Percentiles rank a stretch among this genome's conserved stretches.
These are phyloP conservation scores for Philereme vetulata DNA, from an alignment of 2,888 invertebrate species.

Conservation along the genomic window DNA sequence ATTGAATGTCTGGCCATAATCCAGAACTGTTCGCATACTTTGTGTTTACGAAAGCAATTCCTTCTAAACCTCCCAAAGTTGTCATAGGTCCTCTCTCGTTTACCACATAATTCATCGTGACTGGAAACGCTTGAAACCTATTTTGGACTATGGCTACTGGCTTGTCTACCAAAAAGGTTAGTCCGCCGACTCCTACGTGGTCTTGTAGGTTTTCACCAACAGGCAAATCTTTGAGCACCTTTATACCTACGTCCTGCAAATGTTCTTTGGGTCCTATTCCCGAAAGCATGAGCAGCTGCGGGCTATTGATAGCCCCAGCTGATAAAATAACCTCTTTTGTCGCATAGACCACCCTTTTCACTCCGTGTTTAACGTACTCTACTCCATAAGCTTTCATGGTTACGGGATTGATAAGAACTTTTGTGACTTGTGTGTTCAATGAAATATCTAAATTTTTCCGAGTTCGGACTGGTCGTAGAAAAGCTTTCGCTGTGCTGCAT, in stretches of 20 bases:
- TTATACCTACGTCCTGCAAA: conserved; percentile 87
- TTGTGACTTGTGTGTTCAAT: conserved; percentile 90
- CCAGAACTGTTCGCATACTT: conserved; percentile 90
- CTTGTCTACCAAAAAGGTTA: conserved; percentile 91
- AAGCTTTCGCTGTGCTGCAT: conserved; percentile 95
- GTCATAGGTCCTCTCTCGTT: conserved; percentile 94
- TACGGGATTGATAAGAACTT: conserved; percentile 88
- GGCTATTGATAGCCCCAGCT: conserved; percentile 95
- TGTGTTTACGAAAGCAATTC: conserved; percentile 93
- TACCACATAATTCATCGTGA: conserved; percentile 91
- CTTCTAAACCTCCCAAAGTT: conserved; percentile 93
- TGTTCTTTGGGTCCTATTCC: conserved; percentile 91
- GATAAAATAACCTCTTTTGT: conserved; percentile 93
- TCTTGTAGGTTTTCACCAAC: conserved; percentile 94
- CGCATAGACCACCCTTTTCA: conserved; percentile 87
- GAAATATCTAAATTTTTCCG: conserved; percentile 92
- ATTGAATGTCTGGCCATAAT: conserved; percentile 94
- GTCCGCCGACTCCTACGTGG: conserved; percentile 93
- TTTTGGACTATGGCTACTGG: conserved; percentile 93
- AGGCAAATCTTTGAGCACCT: conserved; percentile 88
- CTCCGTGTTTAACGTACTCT: conserved; percentile 90
- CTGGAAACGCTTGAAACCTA: conserved; percentile 89
- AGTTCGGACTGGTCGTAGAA: conserved; percentile 89
- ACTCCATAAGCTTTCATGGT: conserved; percentile 91
- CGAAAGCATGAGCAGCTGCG: conserved; percentile 95